These are phyloP conservation scores for Epicauta chinensis DNA, from an alignment of 1,140 invertebrate genomes.

Conservation along the genomic window DNA sequence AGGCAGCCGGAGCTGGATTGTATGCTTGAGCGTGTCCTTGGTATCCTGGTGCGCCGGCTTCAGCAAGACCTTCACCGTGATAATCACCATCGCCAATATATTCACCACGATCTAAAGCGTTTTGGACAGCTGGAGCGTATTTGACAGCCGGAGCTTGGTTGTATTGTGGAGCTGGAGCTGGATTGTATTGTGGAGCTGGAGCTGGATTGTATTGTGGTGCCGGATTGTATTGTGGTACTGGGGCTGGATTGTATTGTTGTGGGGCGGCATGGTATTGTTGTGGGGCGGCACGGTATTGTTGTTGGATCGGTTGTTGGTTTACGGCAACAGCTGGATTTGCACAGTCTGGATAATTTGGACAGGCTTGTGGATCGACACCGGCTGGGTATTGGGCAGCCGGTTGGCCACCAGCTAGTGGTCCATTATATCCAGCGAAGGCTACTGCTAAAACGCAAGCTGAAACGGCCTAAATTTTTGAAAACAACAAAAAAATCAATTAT, in stretches of 20 bases:
- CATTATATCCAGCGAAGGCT: constrained; percentile 30
- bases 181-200: constrained; percentile 26
- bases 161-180: constrained; percentile 3
- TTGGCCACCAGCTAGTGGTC: constrained; percentile 35
- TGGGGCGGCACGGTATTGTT: constrained; percentile 22
- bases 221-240: constrained; percentile 12
- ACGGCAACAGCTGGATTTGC: constrained; percentile 35
- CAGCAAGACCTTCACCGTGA: constrained; percentile 46
- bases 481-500: background rate
- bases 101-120: constrained; percentile 33
- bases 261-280: constrained; percentile 20
- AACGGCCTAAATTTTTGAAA: constrained; percentile 29
- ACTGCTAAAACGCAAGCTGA: constrained; percentile 30
- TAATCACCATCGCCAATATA: constrained; percentile 38
- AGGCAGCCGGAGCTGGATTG: constrained; percentile 17
- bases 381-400: constrained; percentile 40
- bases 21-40: background rate
- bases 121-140: constrained; percentile 38
- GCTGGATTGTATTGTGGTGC: constrained; percentile 24
- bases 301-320: constrained; percentile 22
- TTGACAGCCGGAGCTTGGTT: constrained; percentile 40
- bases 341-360: constrained; percentile 42
- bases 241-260: constrained; percentile 16
- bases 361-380: constrained; percentile 38
- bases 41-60: constrained; percentile 37